These are phyloP conservation scores for Ceratina calcarata DNA, from an alignment of 1,140 invertebrate species.

Conservation along the genomic window DNA sequence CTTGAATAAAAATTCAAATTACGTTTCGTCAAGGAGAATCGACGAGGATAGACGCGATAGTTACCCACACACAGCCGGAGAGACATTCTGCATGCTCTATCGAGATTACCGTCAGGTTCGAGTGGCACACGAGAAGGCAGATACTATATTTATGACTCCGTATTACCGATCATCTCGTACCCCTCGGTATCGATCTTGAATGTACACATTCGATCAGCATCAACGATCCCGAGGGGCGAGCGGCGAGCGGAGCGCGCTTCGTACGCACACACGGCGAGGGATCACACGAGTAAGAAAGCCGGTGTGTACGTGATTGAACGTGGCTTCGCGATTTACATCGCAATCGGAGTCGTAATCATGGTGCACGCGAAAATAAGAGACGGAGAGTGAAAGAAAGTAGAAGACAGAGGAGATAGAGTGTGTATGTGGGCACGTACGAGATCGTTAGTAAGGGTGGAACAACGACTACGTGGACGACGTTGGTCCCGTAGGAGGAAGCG, in stretches of 20 bases:
- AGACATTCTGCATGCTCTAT: background rate
- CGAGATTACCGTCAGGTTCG: constrained; percentile 17
- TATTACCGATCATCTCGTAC: constrained; percentile 37
- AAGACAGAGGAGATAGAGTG: constrained; percentile 10
- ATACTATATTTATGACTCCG: constrained; percentile 22
- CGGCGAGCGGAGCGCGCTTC: constrained; percentile 38
- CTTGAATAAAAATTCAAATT: background rate
- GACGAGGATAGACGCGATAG: background rate
- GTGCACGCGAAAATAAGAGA: constrained; percentile 44
- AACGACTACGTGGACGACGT: constrained; percentile 57
- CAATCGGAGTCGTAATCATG: constrained; percentile 76
- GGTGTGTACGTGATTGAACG: constrained; percentile 74
- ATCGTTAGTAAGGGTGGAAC: constrained; percentile 74
- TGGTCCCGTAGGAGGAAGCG: constrained; percentile 43
- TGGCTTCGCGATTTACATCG: constrained; percentile 76
- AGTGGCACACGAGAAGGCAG: background rate
- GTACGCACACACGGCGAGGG: constrained; percentile 64
- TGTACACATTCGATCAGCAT: constrained; percentile 45
- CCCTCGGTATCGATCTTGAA: constrained; percentile 36
- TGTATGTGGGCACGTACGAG: constrained; percentile 64
- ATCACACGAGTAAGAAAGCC: constrained; percentile 60
- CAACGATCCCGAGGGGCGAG: background rate
- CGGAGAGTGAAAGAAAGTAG: constrained; percentile 10
- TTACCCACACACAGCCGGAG: background rate
- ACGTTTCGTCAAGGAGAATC: background rate